Conservation (phyloP, 2,797 vertebrate species). For the Triplophysa yarkandensis region DNA sequence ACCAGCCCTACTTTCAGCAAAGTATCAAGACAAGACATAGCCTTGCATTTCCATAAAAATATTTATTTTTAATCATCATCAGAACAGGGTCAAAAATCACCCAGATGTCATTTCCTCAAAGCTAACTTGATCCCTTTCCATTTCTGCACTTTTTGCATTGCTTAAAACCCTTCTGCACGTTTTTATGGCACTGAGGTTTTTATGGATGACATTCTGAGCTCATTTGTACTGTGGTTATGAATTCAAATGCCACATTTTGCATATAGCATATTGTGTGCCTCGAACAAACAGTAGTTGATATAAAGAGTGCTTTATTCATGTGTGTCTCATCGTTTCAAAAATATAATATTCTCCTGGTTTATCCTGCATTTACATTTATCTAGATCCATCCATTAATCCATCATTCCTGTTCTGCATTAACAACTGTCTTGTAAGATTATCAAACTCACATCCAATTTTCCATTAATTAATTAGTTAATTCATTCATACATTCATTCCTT, state of each 20-base stretch:
- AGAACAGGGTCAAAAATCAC: conserved; percentile 12
- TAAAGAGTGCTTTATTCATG: background rate
- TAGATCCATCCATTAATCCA: no score
- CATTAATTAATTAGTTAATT: no score
- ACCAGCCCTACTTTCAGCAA: background rate
- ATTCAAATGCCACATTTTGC: conserved; percentile 20
- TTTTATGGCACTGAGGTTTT: background rate
- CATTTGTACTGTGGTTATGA: background rate
- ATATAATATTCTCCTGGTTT: no score
- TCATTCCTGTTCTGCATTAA: no score
- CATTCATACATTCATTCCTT: no score
- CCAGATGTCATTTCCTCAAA: conserved; percentile 10
- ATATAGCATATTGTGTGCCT: background rate
- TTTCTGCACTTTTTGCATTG: background rate
- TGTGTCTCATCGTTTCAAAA: background rate
- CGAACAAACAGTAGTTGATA: conserved; percentile 2
- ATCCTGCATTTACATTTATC: no score
- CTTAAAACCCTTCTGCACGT: conserved; percentile 11
- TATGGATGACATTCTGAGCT: background rate
- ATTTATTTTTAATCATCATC: conserved; percentile 7
- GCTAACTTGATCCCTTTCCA: conserved; percentile 30
- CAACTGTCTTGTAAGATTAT: background rate
- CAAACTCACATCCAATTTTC: background rate
- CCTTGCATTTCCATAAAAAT: conserved; percentile 10
- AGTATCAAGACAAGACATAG: background rate